phyloP scores from a whole-genome alignment of 2,888 invertebrate genomes.

The Limenitis arthemis region DNA sequence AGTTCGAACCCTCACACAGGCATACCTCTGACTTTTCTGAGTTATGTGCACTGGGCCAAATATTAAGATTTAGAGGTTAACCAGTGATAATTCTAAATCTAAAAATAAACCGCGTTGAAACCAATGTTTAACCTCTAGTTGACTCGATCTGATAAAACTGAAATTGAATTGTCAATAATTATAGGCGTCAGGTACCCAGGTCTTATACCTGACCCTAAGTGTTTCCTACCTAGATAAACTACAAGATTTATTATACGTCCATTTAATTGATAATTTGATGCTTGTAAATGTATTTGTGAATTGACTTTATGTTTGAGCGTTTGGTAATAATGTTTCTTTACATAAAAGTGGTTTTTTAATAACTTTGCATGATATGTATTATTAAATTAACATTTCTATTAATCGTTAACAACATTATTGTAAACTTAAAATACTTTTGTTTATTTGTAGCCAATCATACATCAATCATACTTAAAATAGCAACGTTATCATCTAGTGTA shows the following conservation, averaged over 20 bases:
- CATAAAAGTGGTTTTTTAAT: too few species aligned
- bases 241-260: conserved; percentile 19
- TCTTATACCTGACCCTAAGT: conserved; percentile 28
- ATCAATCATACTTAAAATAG: too few species aligned
- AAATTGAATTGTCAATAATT: conserved; percentile 68
- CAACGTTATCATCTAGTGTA: too few species aligned
- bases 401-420: too few species aligned
- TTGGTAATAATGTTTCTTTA: neutral
- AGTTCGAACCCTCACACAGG: too few species aligned
- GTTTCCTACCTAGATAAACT: conserved; percentile 21
- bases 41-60: too few species aligned
- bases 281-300: conserved; percentile 11
- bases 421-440: too few species aligned
- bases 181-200: conserved; percentile 32
- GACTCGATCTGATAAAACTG: conserved; percentile 47
- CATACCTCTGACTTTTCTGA: too few species aligned
- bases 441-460: too few species aligned
- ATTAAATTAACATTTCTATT: too few species aligned
- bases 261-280: conserved; percentile 16
- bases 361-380: too few species aligned
- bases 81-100: conserved; percentile 1
- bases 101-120: conserved; percentile 17
- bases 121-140: conserved; percentile 21
- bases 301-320: conserved; percentile 7
- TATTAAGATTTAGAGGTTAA: too few species aligned